Conservation (phyloP, 2,888 invertebrate genomes). For the Pollenia amentaria region DNA sequence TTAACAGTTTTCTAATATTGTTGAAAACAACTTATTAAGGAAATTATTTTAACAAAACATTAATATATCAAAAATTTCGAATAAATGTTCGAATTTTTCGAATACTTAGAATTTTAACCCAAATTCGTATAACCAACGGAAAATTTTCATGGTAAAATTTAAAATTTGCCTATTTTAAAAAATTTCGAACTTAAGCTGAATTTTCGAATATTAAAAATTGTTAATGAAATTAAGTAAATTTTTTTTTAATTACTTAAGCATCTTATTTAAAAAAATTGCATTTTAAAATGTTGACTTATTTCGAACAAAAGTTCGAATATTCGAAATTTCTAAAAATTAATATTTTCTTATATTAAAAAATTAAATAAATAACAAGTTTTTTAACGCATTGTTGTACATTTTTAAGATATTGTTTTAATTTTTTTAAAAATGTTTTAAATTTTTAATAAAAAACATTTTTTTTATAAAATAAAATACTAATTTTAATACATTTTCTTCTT, state of each 20-base stretch:
- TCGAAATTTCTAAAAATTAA: background rate
- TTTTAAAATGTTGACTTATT: background rate
- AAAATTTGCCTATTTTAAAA: no score
- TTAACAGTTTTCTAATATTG: no score
- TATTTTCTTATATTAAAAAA: background rate
- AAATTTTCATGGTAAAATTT: no score
- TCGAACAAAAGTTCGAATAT: slow-evolving; percentile 43
- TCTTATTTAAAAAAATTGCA: no score
- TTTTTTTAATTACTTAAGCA: background rate
- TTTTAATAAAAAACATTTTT: background rate
- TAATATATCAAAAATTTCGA: no score
- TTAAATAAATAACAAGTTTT: background rate
- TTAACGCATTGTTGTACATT: background rate
- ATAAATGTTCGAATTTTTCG: background rate
- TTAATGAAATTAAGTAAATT: background rate
- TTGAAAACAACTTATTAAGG: no score
- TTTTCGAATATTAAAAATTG: no score
- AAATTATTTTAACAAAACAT: no score
- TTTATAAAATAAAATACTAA: background rate
- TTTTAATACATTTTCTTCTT: slow-evolving; percentile 11
- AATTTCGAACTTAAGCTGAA: no score
- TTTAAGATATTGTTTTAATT: background rate
- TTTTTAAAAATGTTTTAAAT: no score
- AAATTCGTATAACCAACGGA: no score
- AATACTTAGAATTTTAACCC: background rate